Percentiles rank a stretch among this genome's conserved stretches.
Conservation (phyloP, 2,797 vertebrate species). For the Silurus aristotelis region DNA sequence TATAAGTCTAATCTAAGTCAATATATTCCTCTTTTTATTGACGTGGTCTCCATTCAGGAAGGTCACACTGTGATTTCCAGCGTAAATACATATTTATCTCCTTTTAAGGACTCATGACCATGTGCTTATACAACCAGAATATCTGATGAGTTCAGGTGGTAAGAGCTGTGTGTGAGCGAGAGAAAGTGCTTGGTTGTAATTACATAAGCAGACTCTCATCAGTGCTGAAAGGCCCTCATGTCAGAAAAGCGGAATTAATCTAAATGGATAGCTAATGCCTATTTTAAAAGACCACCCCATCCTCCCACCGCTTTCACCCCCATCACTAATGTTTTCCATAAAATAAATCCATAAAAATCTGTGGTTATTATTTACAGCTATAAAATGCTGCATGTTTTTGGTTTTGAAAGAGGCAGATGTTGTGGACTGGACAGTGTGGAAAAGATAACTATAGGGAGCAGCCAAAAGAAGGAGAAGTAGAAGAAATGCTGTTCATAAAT, state of each 20-base stretch:
- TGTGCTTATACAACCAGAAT: background rate
- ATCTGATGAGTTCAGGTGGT: background rate
- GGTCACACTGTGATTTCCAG: background rate
- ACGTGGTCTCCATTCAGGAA: background rate
- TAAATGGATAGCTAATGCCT: conserved; percentile 16
- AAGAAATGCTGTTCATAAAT: too few species aligned
- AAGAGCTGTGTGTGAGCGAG: background rate
- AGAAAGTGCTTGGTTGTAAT: background rate
- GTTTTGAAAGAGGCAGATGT: too few species aligned
- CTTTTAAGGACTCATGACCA: background rate
- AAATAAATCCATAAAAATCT: background rate
- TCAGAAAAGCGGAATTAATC: conserved; percentile 2
- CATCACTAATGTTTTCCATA: too few species aligned
- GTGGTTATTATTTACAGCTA: background rate
- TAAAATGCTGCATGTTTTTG: background rate
- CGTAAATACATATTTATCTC: background rate
- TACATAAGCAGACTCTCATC: conserved; percentile 20
- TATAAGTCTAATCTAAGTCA: background rate
- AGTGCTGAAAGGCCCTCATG: background rate
- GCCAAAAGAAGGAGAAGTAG: too few species aligned
- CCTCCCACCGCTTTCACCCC: too few species aligned
- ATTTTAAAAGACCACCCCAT: background rate
- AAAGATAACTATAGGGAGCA: too few species aligned
- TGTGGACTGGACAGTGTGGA: too few species aligned
- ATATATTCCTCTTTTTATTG: background rate